Conservation (phyloP, 2,113 vertebrate genomes). For the Dasypus novemcinctus region DNA sequence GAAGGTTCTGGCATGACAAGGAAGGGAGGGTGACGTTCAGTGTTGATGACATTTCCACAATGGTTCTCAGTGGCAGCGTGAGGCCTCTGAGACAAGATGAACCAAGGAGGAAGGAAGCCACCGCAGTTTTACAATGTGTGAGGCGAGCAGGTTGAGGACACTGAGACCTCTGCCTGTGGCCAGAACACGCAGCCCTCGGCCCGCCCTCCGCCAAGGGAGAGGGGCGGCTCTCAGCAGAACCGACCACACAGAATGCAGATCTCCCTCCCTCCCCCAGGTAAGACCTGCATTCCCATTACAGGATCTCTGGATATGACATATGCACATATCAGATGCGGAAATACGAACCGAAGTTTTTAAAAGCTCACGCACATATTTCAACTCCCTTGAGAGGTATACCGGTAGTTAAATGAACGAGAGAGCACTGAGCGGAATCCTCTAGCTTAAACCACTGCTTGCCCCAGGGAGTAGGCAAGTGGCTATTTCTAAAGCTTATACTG, state of each 20-base stretch:
- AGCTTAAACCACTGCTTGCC: constrained; percentile 64
- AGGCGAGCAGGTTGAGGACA: background rate
- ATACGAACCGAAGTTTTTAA: constrained; percentile 50
- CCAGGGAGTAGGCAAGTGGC: constrained; percentile 63
- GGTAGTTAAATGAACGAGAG: constrained; percentile 64
- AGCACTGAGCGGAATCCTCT: constrained; percentile 59
- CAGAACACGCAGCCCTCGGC: background rate
- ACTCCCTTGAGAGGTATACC: constrained; percentile 77
- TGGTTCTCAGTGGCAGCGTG: constrained; percentile 77
- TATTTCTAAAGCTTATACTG: constrained; percentile 76
- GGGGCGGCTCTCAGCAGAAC: background rate
- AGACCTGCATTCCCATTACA: background rate
- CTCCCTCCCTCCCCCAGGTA: background rate
- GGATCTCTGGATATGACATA: constrained; percentile 9
- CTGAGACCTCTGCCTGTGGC: background rate
- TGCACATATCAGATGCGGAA: constrained; percentile 1
- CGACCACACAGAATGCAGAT: background rate
- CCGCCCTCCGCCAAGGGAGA: background rate
- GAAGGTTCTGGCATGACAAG: constrained; percentile 68
- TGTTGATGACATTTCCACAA: constrained; percentile 84
- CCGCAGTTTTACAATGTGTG: background rate
- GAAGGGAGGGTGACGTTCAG: constrained; percentile 82
- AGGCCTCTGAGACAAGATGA: constrained; percentile 70
- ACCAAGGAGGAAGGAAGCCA: constrained; percentile 46
- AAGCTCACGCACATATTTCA: constrained; percentile 64